Evolutionary conservation across 2,797 vertebrate species (phyloP), one percentile per base, ranked within the genome.

Genomic region (Enteromius viviparus): DNA sequence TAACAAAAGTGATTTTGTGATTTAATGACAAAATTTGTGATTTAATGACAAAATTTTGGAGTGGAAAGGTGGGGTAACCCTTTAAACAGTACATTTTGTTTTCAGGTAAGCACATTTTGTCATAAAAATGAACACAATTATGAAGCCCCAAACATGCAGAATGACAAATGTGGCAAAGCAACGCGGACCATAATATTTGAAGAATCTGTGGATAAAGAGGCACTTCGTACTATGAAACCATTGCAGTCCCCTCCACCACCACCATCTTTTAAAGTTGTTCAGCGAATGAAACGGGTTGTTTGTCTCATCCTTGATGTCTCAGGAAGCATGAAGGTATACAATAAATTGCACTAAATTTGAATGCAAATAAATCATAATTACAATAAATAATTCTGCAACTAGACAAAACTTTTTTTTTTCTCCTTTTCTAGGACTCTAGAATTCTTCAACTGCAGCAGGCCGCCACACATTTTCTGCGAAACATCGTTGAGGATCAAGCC

Each of bases 291-390:
- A 66, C 91, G 86, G 76, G 87, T 92, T 14, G 78, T 94, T 60
- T 93, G 92, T 81, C 89, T 95, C 71, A 89, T 94, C 47, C 87
- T 94, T 40, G 92, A 95, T 87, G 86, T 93, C n/a, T 95, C 94
- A 40, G 90, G 86, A 58, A 94, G 90, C 84, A 94, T 94, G 92
- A 1, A 2, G 4, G 70, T 0, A 84, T 47, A 77, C 37, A 9
- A 7, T 21, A 32, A 34, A 34, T 4, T 34, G 32, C 32, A 34
- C 3, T 34, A 34, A 34, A 34, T 34, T 34, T 34, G 32, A 34
- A 34, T 34, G 32, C 19, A 75, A 72, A 10, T 0, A 10, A 32
- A 51, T 34, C 32, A 0, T 34, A 34, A 34, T 37, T 37, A 37
- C 34, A 37, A 37, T 37, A 37, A 37, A 37, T 1, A 37, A 37